phyloP scores from a whole-genome alignment of 2,113 vertebrate species.

The Rafetus swinhoei region DNA sequence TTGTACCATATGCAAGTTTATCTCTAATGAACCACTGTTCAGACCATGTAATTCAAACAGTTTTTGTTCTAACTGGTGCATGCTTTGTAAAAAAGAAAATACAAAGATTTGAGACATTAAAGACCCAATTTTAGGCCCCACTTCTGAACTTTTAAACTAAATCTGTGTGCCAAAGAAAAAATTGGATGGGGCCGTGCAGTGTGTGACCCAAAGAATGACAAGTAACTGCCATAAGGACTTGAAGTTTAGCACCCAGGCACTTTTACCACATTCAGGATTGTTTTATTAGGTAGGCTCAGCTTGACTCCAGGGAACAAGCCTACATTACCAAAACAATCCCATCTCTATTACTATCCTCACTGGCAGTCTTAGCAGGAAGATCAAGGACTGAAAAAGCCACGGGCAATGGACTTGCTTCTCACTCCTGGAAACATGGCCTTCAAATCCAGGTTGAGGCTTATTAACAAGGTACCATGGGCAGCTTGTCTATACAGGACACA shows the following conservation, averaged over 20 bases:
- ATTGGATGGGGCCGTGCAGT: not conserved
- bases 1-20: not conserved
- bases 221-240: not conserved
- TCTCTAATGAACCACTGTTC: not conserved
- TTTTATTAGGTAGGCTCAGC: not conserved
- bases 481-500: not conserved
- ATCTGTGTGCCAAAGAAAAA: not conserved
- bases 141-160: not conserved
- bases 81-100: constrained; percentile 25
- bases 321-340: not conserved
- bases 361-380: not conserved
- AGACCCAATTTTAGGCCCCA: constrained; percentile 1
- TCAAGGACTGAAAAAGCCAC: not conserved
- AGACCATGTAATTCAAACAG: not conserved
- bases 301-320: not conserved
- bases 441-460: not conserved
- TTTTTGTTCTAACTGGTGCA: not conserved
- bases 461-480: not conserved
- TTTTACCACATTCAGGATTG: not conserved
- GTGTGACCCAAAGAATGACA: rapidly evolving
- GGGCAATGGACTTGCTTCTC: not conserved
- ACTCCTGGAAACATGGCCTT: not conserved
- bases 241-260: not conserved
- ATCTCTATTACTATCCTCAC: rapidly evolving
- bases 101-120: not conserved